phyloP scores from a whole-genome alignment of 2,797 vertebrate genomes.

The Eidolon dupreanum region DNA sequence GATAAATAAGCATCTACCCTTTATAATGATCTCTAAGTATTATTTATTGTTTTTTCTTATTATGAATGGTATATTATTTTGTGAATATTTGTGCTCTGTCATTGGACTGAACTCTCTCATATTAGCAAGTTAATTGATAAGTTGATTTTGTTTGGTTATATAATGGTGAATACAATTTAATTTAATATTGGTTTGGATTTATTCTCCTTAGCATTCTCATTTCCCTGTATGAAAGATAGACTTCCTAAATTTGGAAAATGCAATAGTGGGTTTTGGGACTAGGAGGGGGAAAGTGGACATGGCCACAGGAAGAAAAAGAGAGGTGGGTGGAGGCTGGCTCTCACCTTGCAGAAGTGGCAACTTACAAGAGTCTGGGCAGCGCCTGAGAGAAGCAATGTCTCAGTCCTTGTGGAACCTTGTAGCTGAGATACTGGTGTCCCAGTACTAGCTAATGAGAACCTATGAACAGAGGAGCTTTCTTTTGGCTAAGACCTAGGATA shows the following conservation, averaged over 20 bases:
- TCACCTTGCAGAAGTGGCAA: neutral
- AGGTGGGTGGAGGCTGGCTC: neutral
- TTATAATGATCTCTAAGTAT: neutral
- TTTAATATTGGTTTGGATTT: neutral
- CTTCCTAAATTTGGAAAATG: neutral
- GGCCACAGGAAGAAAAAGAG: neutral
- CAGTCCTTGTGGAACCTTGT: neutral
- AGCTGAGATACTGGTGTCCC: neutral
- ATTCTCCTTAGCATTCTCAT: neutral
- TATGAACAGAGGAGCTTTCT: neutral
- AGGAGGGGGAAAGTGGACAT: neutral
- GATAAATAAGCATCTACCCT: neutral
- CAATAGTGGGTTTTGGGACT: neutral
- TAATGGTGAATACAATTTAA: neutral
- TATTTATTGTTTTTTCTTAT: neutral
- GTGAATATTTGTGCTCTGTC: neutral
- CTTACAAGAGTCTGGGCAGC: neutral
- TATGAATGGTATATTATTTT: neutral
- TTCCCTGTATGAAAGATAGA: neutral
- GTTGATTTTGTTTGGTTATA: neutral
- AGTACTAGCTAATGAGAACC: neutral
- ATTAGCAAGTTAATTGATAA: neutral
- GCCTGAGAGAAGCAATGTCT: neutral
- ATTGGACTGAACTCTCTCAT: neutral
- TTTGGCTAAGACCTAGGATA: neutral